Conservation (phyloP, 92 coral and sea anemone species). For the Phymanthus crucifer region DNA sequence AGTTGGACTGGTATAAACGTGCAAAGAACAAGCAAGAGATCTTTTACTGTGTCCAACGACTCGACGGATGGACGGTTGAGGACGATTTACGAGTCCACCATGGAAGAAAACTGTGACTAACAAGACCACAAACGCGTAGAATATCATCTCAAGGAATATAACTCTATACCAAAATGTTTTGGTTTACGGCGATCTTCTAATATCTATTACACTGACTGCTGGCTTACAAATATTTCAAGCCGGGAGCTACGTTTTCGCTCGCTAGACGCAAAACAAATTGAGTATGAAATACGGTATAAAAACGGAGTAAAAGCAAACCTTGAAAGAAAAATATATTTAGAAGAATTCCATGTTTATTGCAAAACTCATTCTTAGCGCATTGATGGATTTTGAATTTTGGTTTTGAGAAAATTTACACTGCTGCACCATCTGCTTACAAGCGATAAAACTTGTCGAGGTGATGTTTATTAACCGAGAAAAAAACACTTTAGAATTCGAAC, state of each 20-base stretch:
- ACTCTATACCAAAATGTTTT: background rate
- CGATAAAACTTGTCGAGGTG: background rate
- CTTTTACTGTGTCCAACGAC: constrained; percentile 35
- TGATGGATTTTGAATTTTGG: background rate
- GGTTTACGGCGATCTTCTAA: background rate
- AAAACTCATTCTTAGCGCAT: background rate
- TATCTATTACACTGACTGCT: background rate
- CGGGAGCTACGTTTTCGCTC: background rate
- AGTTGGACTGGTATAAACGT: constrained; percentile 10
- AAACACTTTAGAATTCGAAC: background rate
- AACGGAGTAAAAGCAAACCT: background rate
- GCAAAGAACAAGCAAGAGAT: constrained; percentile 27
- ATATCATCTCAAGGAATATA: background rate
- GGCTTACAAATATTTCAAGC: background rate
- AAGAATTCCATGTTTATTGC: background rate
- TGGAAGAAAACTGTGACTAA: constrained; percentile 28
- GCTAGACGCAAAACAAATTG: background rate
- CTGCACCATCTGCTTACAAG: background rate
- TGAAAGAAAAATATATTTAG: background rate
- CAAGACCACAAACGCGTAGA: background rate
- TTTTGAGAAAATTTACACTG: background rate
- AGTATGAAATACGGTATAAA: background rate
- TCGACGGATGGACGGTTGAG: constrained; percentile 45
- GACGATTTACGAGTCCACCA: constrained; percentile 43
- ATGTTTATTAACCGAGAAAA: background rate